Conservation (phyloP, 2,113 vertebrate genomes). For the Tupaia chinensis region DNA sequence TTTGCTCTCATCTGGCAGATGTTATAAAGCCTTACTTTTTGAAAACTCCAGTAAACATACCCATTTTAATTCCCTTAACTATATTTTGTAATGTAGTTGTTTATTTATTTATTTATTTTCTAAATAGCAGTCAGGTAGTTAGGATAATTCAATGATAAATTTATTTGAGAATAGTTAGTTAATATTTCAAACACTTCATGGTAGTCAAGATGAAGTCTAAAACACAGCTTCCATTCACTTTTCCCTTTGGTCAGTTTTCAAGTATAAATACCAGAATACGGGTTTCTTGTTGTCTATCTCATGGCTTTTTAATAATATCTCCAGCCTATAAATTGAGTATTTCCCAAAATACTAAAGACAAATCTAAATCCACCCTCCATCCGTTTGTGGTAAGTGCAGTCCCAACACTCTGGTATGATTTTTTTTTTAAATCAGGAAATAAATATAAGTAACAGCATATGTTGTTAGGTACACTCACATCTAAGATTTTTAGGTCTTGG, state of each 20-base stretch:
- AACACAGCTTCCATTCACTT: background rate
- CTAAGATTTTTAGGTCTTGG: too few relatives aligned
- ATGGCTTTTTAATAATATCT: background rate
- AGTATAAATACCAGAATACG: background rate
- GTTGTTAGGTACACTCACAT: too few relatives aligned
- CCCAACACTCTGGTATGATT: too few relatives aligned
- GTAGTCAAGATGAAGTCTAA: background rate
- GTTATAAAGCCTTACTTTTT: background rate
- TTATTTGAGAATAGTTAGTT: background rate
- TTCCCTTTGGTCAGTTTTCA: background rate
- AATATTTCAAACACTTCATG: background rate
- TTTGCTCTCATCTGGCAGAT: background rate
- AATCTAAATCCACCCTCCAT: background rate
- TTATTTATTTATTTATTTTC: too few relatives aligned
- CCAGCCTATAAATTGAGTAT: background rate
- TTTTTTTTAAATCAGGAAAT: too few relatives aligned
- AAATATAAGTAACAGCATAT: too few relatives aligned
- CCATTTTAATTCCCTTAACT: background rate
- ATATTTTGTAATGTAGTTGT: background rate
- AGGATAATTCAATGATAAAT: background rate
- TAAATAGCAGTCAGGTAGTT: background rate
- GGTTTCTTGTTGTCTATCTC: too few relatives aligned
- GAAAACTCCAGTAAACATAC: background rate
- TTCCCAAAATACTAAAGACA: background rate
- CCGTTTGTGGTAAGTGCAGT: too few relatives aligned